Evolutionary conservation across 2,888 invertebrate species (phyloP).

Genomic region (Epinotia ramella): DNA sequence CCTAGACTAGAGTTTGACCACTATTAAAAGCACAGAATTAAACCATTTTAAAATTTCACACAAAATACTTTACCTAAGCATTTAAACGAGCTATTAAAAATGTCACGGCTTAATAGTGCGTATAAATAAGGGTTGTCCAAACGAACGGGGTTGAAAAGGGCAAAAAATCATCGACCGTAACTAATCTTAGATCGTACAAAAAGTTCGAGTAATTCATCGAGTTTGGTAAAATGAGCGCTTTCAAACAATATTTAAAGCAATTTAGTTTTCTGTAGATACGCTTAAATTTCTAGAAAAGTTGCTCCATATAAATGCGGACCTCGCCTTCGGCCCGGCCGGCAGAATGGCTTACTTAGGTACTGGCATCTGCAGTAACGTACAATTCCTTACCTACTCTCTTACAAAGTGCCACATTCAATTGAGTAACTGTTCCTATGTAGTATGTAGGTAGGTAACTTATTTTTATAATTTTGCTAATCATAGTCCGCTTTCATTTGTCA

Average conservation of each 20-base stretch:
- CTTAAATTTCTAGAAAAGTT: too few species aligned
- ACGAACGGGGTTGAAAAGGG: conserved; percentile 20
- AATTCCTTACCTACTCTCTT: too few species aligned
- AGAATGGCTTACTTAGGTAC: too few species aligned
- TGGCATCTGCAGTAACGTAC: too few species aligned
- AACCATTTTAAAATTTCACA: not conserved
- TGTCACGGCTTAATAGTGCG: conserved; percentile 47
- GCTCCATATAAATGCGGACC: too few species aligned
- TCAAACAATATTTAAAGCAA: not conserved
- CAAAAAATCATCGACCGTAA: conserved; percentile 34
- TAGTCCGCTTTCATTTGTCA: not conserved
- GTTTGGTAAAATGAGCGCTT: not conserved
- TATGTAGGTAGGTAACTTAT: not conserved
- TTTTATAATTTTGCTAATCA: too few species aligned
- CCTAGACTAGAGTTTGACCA: not conserved
- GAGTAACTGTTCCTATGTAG: too few species aligned
- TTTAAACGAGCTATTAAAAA: conserved; percentile 30
- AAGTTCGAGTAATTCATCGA: not conserved
- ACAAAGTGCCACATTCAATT: too few species aligned
- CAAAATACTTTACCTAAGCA: conserved; percentile 12
- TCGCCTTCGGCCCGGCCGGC: too few species aligned
- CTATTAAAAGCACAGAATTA: not conserved
- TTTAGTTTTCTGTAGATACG: too few species aligned
- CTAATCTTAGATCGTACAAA: conserved; percentile 1
- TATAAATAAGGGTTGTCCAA: conserved; percentile 41